phyloP scores from a whole-genome alignment of 2,888 invertebrate species.

The Spisula solida region DNA sequence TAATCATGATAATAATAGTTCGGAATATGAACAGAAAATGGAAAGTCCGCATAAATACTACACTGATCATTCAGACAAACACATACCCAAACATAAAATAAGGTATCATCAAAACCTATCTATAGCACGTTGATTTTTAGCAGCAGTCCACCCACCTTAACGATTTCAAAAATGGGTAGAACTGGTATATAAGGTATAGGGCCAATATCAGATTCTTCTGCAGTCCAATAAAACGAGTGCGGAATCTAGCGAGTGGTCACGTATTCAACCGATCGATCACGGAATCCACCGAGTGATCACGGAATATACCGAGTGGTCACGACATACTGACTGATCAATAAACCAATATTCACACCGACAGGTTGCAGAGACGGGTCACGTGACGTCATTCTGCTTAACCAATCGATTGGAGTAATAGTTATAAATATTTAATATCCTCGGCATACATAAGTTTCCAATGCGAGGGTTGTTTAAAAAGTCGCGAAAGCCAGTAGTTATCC shows the following conservation, averaged over 20 bases:
- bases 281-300: neutral
- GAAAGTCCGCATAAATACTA: no score
- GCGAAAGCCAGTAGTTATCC: neutral
- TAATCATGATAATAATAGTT: no score
- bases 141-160: no score
- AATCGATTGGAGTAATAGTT: constrained; percentile 71
- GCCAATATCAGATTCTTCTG: neutral
- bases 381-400: constrained; percentile 67
- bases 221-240: neutral
- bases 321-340: constrained; percentile 30
- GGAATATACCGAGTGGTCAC: neutral
- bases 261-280: neutral
- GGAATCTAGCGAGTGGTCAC: neutral
- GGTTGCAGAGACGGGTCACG: constrained; percentile 46
- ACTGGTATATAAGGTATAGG: neutral
- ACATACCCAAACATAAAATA: no score
- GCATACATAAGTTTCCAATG: constrained; percentile 74
- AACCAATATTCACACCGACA: constrained; percentile 47
- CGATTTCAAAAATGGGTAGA: no score
- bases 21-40: no score
- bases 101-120: no score
- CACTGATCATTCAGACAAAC: no score
- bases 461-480: constrained; percentile 56
- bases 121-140: no score
- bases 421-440: constrained; percentile 78